Evolutionary conservation across 2,797 vertebrate species (phyloP), one percentile per base, ranked within the genome.

Genomic region (Tauraco hartlaubi): DNA sequence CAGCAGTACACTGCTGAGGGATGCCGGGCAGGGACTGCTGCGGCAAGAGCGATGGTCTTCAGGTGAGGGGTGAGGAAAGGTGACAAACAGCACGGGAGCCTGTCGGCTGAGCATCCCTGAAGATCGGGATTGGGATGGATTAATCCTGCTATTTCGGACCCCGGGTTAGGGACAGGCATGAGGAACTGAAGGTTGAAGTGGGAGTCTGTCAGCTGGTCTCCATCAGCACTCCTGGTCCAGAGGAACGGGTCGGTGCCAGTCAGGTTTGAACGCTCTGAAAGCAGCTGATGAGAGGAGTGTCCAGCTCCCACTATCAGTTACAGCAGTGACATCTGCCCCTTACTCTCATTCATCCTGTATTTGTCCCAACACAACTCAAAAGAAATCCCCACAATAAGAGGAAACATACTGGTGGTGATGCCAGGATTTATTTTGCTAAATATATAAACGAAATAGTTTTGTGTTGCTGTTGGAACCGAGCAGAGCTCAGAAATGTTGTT

Each of bases 381-480:
- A 84, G 64, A 95, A 90, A 61, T 41, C 35, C 63, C 66, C 33
- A 68, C 71, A 90, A 90, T 43, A 87, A 93, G 73, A 90, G 90
- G 82, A 96, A 96, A 68, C 62, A 59, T 52, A 51, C 19, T 28
- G 43, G n/a, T 61, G 41, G 22, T 52, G 26, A 93, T 95, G 94
- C 85, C 89, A 94, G 63, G 79, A 94, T 84, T 90, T 81, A 82
- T 83, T 96, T 91, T 35, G 5, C 93, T 96, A 96, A 93, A 96
- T 79, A 94, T 69, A 92, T 92, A 88, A 91, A 94, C 0, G 5
- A 78, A 92, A 96, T 96, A 94, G 58, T 90, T 96, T 85, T 66
- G 49, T 96, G 93, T 96, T 97, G 91, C 92, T 96, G 69, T 96
- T 97, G 94, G 95, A 96, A 96, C 69, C 43, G 58, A 86, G 59